Evolutionary conservation across 2,797 vertebrate genomes (phyloP), one percentile per base, ranked within the genome.

Genomic region (Sebastes steindachneri): DNA sequence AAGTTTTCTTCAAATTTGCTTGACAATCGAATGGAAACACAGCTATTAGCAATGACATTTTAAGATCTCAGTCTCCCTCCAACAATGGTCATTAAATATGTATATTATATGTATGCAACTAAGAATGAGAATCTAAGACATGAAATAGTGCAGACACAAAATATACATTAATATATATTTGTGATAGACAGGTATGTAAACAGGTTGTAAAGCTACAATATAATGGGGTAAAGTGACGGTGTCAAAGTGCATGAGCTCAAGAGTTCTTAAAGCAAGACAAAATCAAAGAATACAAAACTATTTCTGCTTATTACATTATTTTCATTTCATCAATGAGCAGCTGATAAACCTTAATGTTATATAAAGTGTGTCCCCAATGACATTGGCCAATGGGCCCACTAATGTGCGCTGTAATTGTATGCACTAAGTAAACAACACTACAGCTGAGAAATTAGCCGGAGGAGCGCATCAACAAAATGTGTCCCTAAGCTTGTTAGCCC

Each of bases 401-500:
- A 69, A 88, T 82, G 80, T 89, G 85, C 88, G 91, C 82, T 77
- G 76, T 89, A 94, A 93, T 91, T 86, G 80, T 81, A 60, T 82
- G 77, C 65, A 76, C 83, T 69, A 79, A 88, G 82, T 90, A 93
- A 92, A 92, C 92, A 89, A 78, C 64, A 75, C 76, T 92, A 77
- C 73, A 84, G 68, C 84, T 68, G 90, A 92, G 82, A 87, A 92
- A 93, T 93, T 88, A 93, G 87, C 89, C 82, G 51, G 79, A 90
- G 83, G 85, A 90, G 85, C 35, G 35, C 81, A 71, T 88, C 90
- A 92, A 93, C 86, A 92, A 92, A 92, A 77, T 65, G 75, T 87
- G 76, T 89, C 90, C 83, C 79, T 83, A 59, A 83, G 86, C 91
- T 92, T 88, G 79, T 93, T 90, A 92, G 82, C 74, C 64, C 83